Evolutionary conservation across 1,140 invertebrate species (phyloP), one percentile per base, ranked within the genome.

Genomic region (Trichoplusia ni): DNA sequence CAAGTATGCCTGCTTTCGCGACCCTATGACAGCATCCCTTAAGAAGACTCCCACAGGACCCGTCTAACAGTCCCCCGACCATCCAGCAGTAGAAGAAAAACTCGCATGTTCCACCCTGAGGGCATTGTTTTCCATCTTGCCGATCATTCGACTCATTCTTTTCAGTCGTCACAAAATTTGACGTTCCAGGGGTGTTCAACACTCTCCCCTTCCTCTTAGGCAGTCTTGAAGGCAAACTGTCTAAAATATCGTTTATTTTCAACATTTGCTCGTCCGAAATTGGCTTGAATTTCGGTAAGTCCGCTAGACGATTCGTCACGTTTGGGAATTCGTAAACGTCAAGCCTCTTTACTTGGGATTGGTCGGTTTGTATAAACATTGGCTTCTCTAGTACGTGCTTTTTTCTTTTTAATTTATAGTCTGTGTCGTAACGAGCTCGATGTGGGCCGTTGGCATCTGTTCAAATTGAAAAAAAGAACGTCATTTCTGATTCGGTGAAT

Each of bases 21-120:
- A 94, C 93, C 85, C 95, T 94, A 79, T 96, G 95, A 90, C 97
- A 98, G 92, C 97, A 98, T 64, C 96, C 96, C 81, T 94, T 96
- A 69, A 98, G 92, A 78, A 98, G 92, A 62, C 95, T 93, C 75
- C 95, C 95, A 89, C 97, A 98, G 75, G 95, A 93, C 75, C 95
- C 95, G 79, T 97, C 96, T 76, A 98, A 93, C 64, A 97, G 92
- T 63, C 97, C 97, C 66, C 96, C 96, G 38, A 95, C 93, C 92
- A 98, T 94, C 97, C 97, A 98, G 91, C 97, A 98, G 82, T 95
- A 94, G 71, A 98, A 92, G 92, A 98, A 97, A 92, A 98, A 98
- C 91, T 98, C 96, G 88, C 97, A 98, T 69, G 93, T 95, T 37
- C 96, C 95, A 71, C 95, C 95, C 75, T 95, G 93, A 16, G 91